phyloP scores from a whole-genome alignment of 2,113 vertebrate species.

The Pollimyrus isidori region DNA sequence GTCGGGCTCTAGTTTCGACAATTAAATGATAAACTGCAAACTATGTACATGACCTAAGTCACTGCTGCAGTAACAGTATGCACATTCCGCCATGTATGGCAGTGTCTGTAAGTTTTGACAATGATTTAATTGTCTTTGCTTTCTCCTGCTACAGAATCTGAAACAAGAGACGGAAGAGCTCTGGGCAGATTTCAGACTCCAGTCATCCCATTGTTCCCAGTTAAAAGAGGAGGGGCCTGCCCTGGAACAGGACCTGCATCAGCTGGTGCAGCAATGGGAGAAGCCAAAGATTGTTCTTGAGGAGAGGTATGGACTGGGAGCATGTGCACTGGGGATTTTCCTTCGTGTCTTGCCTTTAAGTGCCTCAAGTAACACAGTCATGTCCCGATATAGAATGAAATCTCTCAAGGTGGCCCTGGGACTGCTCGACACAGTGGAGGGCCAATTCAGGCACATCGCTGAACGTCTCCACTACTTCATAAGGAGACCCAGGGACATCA shows the following conservation, averaged over 20 bases:
- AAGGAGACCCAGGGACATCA: conserved; percentile 61
- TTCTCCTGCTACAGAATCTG: conserved; percentile 54
- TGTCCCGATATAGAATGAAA: conserved; percentile 52
- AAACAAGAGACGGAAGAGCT: conserved; percentile 58
- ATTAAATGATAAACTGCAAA: background rate
- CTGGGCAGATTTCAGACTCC: conserved; percentile 64
- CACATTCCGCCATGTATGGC: background rate
- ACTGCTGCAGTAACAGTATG: background rate
- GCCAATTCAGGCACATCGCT: conserved; percentile 59
- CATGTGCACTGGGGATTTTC: background rate
- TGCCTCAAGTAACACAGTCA: background rate
- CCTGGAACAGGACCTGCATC: conserved; percentile 54
- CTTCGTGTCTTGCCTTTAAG: background rate
- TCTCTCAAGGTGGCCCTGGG: conserved; percentile 68
- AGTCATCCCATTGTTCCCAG: conserved; percentile 46
- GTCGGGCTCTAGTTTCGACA: background rate
- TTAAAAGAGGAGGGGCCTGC: conserved; percentile 41
- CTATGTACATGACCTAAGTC: background rate
- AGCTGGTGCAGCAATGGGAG: conserved; percentile 60
- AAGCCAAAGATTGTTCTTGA: conserved; percentile 61
- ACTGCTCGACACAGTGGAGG: conserved; percentile 68
- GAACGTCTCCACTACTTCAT: conserved; percentile 59
- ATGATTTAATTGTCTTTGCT: background rate
- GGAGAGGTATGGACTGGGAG: conserved; percentile 54
- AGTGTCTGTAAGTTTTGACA: background rate